phyloP scores from a whole-genome alignment of 2,797 vertebrate genomes.

The Pipistrellus pipistrellus region DNA sequence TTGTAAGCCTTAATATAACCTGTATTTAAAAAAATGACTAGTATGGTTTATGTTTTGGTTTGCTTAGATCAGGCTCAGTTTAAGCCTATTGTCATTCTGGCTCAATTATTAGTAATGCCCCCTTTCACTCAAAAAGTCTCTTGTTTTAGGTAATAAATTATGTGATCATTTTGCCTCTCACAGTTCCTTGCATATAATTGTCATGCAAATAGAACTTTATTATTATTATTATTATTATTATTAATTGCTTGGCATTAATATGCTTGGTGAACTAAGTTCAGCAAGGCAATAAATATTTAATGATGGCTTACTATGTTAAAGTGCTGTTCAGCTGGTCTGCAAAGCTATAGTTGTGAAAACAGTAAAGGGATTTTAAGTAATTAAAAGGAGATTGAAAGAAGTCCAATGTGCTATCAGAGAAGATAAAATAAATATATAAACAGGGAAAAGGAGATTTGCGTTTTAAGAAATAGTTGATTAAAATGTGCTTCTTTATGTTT shows the following conservation, averaged over 20 bases:
- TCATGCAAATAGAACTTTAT: constrained; percentile 38
- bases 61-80: neutral
- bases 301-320: constrained; percentile 26
- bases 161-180: neutral
- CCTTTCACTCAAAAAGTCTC: neutral
- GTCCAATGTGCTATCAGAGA: too few species aligned
- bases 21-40: neutral
- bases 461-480: constrained; percentile 63
- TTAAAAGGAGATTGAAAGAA: constrained; percentile 64
- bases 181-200: constrained; percentile 20
- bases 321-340: constrained; percentile 47
- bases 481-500: constrained; percentile 67
- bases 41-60: neutral
- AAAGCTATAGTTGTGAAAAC: constrained; percentile 30
- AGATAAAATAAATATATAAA: too few species aligned
- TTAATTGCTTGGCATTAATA: constrained; percentile 67
- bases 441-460: constrained; percentile 51
- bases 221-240: constrained; percentile 49
- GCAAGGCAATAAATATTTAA: constrained; percentile 64
- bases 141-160: constrained; percentile 31
- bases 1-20: neutral
- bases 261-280: constrained; percentile 37
- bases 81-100: neutral
- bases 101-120: neutral
- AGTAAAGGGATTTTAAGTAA: constrained; percentile 64